A percentile compares a stretch with the other conserved stretches of the same genome.
Conservation (phyloP, 2,797 vertebrate genomes). For the Mormyrops boulengeri region DNA sequence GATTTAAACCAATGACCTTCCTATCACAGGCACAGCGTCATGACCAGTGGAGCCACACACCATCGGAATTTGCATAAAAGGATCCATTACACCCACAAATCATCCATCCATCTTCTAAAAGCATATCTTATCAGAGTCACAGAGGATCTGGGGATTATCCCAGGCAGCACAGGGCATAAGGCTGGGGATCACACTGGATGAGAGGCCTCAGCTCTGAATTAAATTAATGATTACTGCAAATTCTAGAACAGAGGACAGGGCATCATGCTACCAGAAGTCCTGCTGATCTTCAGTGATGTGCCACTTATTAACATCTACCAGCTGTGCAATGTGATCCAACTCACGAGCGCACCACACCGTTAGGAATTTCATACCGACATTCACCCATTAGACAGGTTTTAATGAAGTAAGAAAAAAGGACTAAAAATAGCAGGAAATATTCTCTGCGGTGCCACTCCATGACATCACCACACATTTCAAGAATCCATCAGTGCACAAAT, state of each 20-base stretch:
- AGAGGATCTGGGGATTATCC: background rate
- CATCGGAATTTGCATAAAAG: background rate
- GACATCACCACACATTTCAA: background rate
- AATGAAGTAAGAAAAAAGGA: background rate
- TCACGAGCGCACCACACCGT: background rate
- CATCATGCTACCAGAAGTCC: background rate
- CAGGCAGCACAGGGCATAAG: background rate
- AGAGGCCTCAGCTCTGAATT: background rate
- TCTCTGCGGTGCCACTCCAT: background rate
- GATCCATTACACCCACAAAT: background rate
- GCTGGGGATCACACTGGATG: background rate
- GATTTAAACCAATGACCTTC: background rate
- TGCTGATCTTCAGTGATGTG: background rate
- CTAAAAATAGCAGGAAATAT: background rate
- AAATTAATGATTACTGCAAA: background rate
- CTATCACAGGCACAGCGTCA: background rate
- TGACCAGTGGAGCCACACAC: background rate
- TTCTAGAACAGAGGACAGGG: background rate
- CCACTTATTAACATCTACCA: background rate
- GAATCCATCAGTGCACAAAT: background rate
- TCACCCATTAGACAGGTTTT: background rate
- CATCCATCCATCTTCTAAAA: background rate
- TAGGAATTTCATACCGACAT: background rate
- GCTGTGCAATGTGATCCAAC: background rate
- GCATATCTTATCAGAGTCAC: background rate